phyloP scores from a whole-genome alignment of 2,797 vertebrate genomes.

The Gadopsis bispinosus region DNA sequence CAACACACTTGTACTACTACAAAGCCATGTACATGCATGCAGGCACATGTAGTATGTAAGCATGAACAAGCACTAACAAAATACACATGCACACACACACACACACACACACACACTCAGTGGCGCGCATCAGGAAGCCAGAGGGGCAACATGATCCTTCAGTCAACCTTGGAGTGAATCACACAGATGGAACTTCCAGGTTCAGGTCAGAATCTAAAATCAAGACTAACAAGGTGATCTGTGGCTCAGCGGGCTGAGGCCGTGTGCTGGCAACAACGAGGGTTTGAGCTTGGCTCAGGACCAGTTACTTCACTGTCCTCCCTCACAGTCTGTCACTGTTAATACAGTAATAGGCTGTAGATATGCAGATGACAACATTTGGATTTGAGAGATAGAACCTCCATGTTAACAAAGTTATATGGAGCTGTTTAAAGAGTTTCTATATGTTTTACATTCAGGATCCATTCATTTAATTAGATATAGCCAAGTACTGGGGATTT shows the following conservation, averaged over 20 bases:
- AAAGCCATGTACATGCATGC: conserved; percentile 27
- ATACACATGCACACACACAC: conserved; percentile 10
- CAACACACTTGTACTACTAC: conserved; percentile 43
- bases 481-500: not conserved
- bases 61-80: conserved; percentile 24
- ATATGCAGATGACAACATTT: conserved; percentile 14
- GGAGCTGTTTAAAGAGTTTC: not conserved
- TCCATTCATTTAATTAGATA: not conserved
- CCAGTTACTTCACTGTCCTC: conserved; percentile 15
- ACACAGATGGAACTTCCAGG: conserved; percentile 79
- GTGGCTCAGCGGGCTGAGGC: conserved; percentile 43
- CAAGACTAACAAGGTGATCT: conserved; percentile 76
- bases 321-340: conserved; percentile 2
- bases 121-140: conserved; percentile 47
- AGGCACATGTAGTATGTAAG: conserved; percentile 31
- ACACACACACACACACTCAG: conserved; percentile 26
- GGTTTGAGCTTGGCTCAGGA: conserved; percentile 29
- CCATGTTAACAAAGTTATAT: not conserved
- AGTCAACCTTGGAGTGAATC: conserved; percentile 76
- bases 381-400: not conserved
- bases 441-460: not conserved
- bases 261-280: conserved; percentile 25
- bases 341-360: not conserved
- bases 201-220: conserved; percentile 73
- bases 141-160: conserved; percentile 76